phyloP scores from a whole-genome alignment of 2,888 invertebrate species.

The Ormyrus labotus region DNA sequence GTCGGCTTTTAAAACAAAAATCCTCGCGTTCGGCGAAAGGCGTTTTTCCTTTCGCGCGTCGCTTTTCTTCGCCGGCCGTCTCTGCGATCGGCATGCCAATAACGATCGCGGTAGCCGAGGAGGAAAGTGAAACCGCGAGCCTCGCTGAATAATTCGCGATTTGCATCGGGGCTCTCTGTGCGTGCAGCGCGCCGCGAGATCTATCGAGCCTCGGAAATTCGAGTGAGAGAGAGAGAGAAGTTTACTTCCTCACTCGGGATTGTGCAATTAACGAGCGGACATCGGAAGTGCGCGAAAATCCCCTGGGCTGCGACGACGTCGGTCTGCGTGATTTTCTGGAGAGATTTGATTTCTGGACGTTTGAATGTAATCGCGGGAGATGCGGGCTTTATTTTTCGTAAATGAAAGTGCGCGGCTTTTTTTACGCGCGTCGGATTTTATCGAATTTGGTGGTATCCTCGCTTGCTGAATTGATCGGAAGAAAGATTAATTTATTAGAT shows the following conservation, averaged over 20 bases:
- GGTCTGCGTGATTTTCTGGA: too few relatives aligned
- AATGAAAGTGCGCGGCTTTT: too few relatives aligned
- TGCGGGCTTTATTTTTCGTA: too few relatives aligned
- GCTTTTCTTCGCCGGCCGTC: slow-evolving; percentile 16
- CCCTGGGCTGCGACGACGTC: too few relatives aligned
- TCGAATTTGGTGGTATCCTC: too few relatives aligned
- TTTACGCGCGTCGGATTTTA: too few relatives aligned
- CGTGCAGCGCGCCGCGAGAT: not conserved
- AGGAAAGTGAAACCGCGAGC: slow-evolving; percentile 46
- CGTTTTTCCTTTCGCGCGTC: not conserved
- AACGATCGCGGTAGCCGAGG: not conserved
- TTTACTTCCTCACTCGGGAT: slow-evolving; percentile 39
- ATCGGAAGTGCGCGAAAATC: slow-evolving; percentile 18
- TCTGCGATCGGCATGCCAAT: too few relatives aligned
- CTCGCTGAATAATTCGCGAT: slow-evolving; percentile 35
- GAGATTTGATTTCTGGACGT: too few relatives aligned
- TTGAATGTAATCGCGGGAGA: too few relatives aligned
- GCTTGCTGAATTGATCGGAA: too few relatives aligned
- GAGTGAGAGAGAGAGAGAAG: not conserved
- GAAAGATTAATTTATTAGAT: too few relatives aligned
- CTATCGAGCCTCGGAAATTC: slow-evolving; percentile 17
- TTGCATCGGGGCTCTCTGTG: slow-evolving; percentile 19
- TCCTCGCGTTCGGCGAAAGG: not conserved
- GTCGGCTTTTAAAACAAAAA: not conserved
- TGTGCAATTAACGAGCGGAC: slow-evolving; percentile 35